Conservation (phyloP, 2,888 invertebrate species). For the Andrena trimmerana region DNA sequence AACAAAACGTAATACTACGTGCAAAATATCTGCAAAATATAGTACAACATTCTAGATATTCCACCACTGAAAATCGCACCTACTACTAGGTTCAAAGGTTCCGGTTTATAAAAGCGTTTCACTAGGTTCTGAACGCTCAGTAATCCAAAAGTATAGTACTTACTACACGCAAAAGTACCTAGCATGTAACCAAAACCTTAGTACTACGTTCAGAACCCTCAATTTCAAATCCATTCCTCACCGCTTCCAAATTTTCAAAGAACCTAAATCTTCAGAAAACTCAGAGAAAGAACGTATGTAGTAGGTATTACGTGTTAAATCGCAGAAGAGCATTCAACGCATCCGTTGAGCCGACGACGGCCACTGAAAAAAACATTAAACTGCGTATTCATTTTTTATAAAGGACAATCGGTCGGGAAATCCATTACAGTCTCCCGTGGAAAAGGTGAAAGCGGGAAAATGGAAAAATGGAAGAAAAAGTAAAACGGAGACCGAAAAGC, state of each 20-base stretch:
- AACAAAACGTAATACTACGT: too few relatives aligned
- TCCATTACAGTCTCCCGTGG: slow-evolving; percentile 30
- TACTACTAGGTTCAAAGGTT: too few relatives aligned
- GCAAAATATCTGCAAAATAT: too few relatives aligned
- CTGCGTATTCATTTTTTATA: slow-evolving; percentile 27
- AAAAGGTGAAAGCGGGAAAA: not conserved
- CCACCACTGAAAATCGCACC: too few relatives aligned
- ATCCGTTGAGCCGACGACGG: not conserved
- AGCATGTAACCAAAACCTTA: not conserved
- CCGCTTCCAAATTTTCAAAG: not conserved
- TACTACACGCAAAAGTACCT: not conserved
- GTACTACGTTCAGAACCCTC: not conserved
- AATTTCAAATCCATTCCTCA: not conserved
- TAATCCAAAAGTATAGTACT: not conserved
- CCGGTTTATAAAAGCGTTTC: too few relatives aligned
- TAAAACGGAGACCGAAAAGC: slow-evolving; percentile 9
- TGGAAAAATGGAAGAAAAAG: not conserved
- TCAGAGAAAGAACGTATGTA: not conserved
- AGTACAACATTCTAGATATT: too few relatives aligned
- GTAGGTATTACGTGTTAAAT: not conserved
- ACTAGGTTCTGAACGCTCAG: not conserved
- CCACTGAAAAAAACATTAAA: slow-evolving; percentile 11
- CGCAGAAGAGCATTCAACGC: not conserved
- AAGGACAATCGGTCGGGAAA: slow-evolving; percentile 14
- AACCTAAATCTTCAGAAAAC: not conserved